phyloP scores from a whole-genome alignment of 2,888 invertebrate genomes.

The Spodoptera littoralis region DNA sequence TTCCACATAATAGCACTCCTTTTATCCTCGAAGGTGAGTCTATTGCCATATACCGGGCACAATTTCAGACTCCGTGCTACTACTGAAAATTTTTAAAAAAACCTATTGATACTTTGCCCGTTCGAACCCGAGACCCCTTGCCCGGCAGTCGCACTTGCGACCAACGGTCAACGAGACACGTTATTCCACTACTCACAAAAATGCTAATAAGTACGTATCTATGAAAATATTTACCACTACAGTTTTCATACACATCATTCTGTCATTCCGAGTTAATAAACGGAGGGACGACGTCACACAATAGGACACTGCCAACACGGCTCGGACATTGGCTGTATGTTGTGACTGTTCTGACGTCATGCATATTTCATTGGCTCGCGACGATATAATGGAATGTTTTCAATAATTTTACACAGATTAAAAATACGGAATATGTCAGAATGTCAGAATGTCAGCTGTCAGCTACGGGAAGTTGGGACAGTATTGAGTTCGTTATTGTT shows the following conservation, averaged over 20 bases:
- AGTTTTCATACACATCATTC: conserved; percentile 25
- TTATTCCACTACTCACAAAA: background rate
- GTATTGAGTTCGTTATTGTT: background rate
- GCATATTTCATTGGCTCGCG: conserved; percentile 41
- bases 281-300: conserved; percentile 23
- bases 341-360: conserved; percentile 39
- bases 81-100: no score
- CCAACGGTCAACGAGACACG: no score
- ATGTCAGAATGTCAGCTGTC: conserved; percentile 4
- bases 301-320: conserved; percentile 26
- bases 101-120: no score
- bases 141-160: no score
- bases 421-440: conserved; percentile 22
- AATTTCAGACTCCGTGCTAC: no score
- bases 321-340: conserved; percentile 24
- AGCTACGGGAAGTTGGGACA: background rate
- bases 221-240: conserved; percentile 15
- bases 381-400: conserved; percentile 30
- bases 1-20: no score
- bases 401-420: conserved; percentile 27
- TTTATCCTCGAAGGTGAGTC: no score
- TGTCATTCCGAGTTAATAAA: conserved; percentile 37
- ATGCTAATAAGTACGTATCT: conserved; percentile 14
- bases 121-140: no score
- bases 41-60: no score